Base-by-base conservation (phyloP, 2,888 invertebrate species). In the Parthenolecanium corni region DNA sequence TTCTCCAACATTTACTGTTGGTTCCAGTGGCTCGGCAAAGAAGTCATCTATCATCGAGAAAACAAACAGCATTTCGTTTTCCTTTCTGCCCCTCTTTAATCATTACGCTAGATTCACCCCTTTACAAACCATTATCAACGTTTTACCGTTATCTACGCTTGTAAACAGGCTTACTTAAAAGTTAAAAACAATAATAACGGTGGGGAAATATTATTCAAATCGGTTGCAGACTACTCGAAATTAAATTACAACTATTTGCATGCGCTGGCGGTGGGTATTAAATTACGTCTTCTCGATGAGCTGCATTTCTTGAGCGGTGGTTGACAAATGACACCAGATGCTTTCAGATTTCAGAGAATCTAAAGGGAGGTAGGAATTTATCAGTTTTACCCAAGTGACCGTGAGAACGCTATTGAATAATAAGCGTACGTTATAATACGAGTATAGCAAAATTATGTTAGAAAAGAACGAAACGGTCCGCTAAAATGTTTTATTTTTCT, bases 91-190 rank as follows among this genome's bases (percentile, higher is more conserved):
- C 58, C 58, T 49, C 58, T 38, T 58, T 58, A 58, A 58, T 58
- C 58, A 38, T 58, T 58, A 58, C 38, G 58, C 47, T 58, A 49
- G 58, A 9, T 58, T 58, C 58, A 58, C 58, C 58, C 58, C 58
- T 58, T 58, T 58, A 58, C 58, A 58, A 58, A 58, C 58, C 49
- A 58, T 58, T 58, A 58, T 58, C 58, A 58, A 36, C 58, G 58
- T 58, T 58, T 58, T 49, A 58, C 58, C 58, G 47, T 47, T 58
- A 49, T 58, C 58, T 46, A 31, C 58, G 58, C 58, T 58, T 58
- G 58, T 58, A 49, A 58, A 58, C 58, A 58, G 49, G 49, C 49
- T 58, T 58, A 58, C 58, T 49, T 58, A 49, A 58, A 58, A 31
- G n/a, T n/a, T n/a, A n/a, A n/a, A n/a, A n/a, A 57, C 57, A 57